phyloP scores from a whole-genome alignment of 2,797 vertebrate species.

The Manis javanica region DNA sequence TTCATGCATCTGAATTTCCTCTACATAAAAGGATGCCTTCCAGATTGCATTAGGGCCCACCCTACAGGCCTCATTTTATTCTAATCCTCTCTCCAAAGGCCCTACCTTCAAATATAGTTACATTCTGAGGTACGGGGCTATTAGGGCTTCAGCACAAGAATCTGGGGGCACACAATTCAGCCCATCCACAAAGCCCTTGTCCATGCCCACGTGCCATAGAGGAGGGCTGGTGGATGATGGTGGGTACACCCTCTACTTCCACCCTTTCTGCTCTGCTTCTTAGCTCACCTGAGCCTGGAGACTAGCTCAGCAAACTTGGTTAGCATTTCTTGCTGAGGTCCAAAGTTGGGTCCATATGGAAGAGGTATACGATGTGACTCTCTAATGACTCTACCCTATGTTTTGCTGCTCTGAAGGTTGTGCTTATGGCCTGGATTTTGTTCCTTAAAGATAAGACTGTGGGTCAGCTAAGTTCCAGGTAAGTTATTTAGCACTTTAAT shows the following conservation, averaged over 20 bases:
- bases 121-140: background rate
- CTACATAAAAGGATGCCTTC: background rate
- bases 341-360: accelerated
- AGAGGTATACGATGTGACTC: accelerated
- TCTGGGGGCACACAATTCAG: background rate
- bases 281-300: background rate
- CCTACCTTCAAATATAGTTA: background rate
- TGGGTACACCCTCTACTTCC: accelerated
- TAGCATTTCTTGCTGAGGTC: background rate
- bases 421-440: background rate
- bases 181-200: background rate
- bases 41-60: background rate
- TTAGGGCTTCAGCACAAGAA: background rate
- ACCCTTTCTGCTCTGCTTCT: no score
- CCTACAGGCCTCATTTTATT: background rate
- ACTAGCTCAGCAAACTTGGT: accelerated
- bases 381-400: background rate
- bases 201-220: accelerated
- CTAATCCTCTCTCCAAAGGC: background rate
- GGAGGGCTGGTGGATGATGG: background rate
- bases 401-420: background rate
- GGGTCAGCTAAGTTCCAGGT: background rate
- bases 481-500: background rate
- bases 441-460: background rate
- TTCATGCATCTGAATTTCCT: background rate